These are phyloP conservation scores for Fulmarus glacialis DNA, from an alignment of 2,113 vertebrate species.

Conservation along the genomic window DNA sequence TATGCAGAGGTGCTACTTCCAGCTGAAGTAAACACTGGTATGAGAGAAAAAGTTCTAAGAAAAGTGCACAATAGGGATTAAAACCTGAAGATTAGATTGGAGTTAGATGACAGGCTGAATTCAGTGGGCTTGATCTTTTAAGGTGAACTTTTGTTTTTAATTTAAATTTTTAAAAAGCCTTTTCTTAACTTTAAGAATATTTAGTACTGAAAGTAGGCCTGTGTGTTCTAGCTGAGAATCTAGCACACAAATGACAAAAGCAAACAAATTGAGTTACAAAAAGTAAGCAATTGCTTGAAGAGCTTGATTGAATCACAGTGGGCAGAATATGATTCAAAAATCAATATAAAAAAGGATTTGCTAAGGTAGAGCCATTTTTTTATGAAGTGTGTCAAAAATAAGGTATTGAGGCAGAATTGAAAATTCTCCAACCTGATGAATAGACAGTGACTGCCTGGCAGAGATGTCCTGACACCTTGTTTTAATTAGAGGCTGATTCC, in stretches of 20 bases:
- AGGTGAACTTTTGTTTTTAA: neutral
- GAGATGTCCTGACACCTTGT: fast-evolving
- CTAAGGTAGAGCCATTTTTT: neutral
- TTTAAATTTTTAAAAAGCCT: neutral
- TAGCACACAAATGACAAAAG: neutral
- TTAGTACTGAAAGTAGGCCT: neutral
- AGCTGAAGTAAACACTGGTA: neutral
- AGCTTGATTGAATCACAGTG: neutral
- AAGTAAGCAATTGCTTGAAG: neutral
- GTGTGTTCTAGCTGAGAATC: neutral
- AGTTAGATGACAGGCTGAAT: neutral
- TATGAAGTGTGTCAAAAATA: neutral
- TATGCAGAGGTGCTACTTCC: neutral
- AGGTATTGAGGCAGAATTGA: neutral
- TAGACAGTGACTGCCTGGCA: neutral
- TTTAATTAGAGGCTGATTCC: neutral
- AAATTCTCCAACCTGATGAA: neutral
- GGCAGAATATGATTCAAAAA: neutral
- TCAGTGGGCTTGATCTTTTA: neutral
- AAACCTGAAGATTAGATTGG: neutral
- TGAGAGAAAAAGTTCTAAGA: neutral
- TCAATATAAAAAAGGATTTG: neutral
- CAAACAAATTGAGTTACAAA: neutral
- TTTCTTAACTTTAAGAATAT: neutral
- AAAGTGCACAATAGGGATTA: neutral